Percentiles rank a stretch among this genome's conserved stretches.
These are phyloP conservation scores for Ctenopoma multispine DNA, from an alignment of 2,797 vertebrate genomes.

Conservation along the genomic window DNA sequence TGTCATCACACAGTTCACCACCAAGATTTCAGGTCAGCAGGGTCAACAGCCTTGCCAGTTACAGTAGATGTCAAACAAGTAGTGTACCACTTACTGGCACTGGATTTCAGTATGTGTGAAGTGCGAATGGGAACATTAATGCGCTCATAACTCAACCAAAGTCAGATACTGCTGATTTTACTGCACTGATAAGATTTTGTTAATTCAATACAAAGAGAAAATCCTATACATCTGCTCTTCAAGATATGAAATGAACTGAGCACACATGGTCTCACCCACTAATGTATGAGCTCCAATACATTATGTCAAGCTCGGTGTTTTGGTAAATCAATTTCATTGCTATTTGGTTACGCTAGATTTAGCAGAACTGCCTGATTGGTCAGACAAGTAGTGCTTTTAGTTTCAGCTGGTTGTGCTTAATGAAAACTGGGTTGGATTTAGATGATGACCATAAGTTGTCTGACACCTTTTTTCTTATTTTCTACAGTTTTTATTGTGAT, in stretches of 20 bases:
- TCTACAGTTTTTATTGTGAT: background rate
- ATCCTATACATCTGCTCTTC: background rate
- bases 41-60: constrained; percentile 32
- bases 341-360: constrained; percentile 14
- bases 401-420: constrained; percentile 8
- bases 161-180: background rate
- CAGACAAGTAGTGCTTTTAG: constrained; percentile 15
- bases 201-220: constrained; percentile 1
- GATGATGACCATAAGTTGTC: background rate
- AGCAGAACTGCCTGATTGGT: background rate
- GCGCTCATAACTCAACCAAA: background rate
- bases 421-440: constrained; percentile 12
- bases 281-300: constrained; percentile 3
- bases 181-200: background rate
- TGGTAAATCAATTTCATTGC: background rate
- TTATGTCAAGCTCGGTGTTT: background rate
- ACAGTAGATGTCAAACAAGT: constrained; percentile 5
- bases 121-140: constrained; percentile 15
- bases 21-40: constrained; percentile 96
- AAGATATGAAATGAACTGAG: background rate
- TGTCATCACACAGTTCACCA: constrained; percentile 95
- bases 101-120: constrained; percentile 10
- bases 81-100: background rate
- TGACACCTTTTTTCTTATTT: constrained; percentile 5
- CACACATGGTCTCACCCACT: background rate